Evolutionary conservation across 2,888 invertebrate genomes (phyloP).

Genomic region (Papilio gigon): DNA sequence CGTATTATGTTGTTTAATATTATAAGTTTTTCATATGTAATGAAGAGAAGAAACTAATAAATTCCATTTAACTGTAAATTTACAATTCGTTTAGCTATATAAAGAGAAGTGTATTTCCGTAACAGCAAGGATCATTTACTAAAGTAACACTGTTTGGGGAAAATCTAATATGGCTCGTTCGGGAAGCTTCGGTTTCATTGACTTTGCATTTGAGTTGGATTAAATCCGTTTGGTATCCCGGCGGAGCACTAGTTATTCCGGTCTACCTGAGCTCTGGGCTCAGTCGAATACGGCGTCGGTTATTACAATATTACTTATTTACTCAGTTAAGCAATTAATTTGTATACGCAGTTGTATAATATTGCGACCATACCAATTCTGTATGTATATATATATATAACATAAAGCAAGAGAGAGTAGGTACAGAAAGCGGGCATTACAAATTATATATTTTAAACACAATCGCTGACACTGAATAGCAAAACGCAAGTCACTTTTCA

Average conservation of each 20-base stretch:
- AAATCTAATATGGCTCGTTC: constrained; percentile 38
- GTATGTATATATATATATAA: not conserved
- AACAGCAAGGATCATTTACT: constrained; percentile 32
- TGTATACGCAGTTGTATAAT: not conserved
- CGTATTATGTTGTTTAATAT: too few relatives aligned
- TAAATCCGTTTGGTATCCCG: constrained; percentile 49
- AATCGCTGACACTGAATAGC: too few relatives aligned
- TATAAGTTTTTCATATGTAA: too few relatives aligned
- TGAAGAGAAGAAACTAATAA: not conserved
- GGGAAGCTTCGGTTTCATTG: constrained; percentile 40
- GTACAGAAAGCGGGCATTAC: too few relatives aligned
- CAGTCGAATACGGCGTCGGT: constrained; percentile 22
- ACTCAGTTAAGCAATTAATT: constrained; percentile 15
- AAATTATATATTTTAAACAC: too few relatives aligned
- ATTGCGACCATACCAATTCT: not conserved
- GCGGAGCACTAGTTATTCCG: constrained; percentile 41
- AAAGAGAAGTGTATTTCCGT: not conserved
- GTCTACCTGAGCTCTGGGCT: constrained; percentile 38
- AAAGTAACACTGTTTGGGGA: constrained; percentile 32
- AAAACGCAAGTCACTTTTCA: too few relatives aligned
- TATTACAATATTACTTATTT: constrained; percentile 35
- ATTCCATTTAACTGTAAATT: too few relatives aligned
- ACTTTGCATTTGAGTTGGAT: constrained; percentile 48
- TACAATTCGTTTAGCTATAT: not conserved
- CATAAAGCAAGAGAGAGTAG: too few relatives aligned